A percentile compares a stretch with the other conserved stretches of the same genome.
Conservation (phyloP, 2,113 vertebrate species). For the Panthera tigris region DNA sequence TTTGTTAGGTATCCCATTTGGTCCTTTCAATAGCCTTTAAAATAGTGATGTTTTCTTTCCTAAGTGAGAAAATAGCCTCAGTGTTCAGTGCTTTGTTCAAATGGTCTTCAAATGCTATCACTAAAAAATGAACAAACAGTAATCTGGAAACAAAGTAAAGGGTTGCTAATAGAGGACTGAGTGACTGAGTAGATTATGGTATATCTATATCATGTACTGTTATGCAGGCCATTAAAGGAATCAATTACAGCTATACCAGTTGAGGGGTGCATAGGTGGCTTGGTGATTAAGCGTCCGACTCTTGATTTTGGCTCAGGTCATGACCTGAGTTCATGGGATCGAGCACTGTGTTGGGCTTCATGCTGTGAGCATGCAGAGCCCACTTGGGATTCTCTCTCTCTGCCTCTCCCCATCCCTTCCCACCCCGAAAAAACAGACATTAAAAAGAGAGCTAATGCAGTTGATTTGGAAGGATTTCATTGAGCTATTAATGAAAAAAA, state of each 20-base stretch:
- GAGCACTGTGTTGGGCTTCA: too few species aligned
- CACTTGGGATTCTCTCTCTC: too few species aligned
- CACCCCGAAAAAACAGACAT: too few species aligned
- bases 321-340: too few species aligned
- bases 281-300: too few species aligned
- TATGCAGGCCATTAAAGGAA: not conserved
- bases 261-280: not conserved
- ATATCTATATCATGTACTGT: not conserved
- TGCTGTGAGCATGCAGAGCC: too few species aligned
- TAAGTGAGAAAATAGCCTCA: not conserved
- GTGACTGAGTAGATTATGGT: not conserved
- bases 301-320: too few species aligned
- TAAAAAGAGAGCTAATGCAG: too few species aligned
- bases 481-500: not conserved
- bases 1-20: not conserved
- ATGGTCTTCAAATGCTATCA: conserved; percentile 7
- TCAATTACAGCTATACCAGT: not conserved
- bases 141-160: conserved; percentile 15
- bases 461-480: not conserved
- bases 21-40: not conserved
- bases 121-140: not conserved
- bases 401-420: too few species aligned
- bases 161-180: not conserved
- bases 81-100: not conserved
- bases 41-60: not conserved